These are phyloP conservation scores for Caerostris extrusa DNA, from an alignment of 1,140 invertebrate genomes.

Conservation along the genomic window DNA sequence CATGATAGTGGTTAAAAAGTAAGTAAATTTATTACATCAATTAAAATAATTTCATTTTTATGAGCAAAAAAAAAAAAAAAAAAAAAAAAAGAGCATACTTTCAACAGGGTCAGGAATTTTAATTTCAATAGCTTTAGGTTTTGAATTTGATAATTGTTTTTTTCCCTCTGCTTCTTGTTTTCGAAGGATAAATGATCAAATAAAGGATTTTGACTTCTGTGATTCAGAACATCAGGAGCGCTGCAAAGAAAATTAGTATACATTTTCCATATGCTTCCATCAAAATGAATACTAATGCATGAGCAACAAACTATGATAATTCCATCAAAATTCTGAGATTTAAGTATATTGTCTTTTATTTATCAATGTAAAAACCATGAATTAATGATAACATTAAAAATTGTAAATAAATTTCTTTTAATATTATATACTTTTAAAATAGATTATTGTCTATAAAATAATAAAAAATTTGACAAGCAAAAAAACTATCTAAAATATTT, in stretches of 20 bases:
- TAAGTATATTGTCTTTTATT: too few species aligned
- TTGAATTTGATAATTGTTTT: neutral
- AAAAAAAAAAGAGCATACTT: neutral
- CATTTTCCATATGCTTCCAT: slow-evolving; percentile 14
- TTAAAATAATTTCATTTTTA: too few species aligned
- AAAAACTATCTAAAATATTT: too few species aligned
- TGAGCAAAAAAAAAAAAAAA: neutral
- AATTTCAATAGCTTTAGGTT: neutral
- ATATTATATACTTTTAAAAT: too few species aligned
- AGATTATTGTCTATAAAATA: too few species aligned
- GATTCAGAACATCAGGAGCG: slow-evolving; percentile 24
- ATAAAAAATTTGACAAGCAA: too few species aligned
- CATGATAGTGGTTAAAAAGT: too few species aligned
- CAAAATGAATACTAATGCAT: neutral
- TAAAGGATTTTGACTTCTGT: slow-evolving; percentile 40
- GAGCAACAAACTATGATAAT: neutral
- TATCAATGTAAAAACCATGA: too few species aligned
- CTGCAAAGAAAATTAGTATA: slow-evolving; percentile 77
- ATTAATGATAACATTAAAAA: too few species aligned
- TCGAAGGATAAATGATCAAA: slow-evolving; percentile 65
- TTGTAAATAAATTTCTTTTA: too few species aligned
- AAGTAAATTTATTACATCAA: too few species aligned
- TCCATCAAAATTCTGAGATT: neutral
- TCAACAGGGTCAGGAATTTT: neutral
- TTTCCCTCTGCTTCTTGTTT: slow-evolving; percentile 32